Evolutionary conservation across 35 echinoderm and acorn worm species (phyloP), one percentile per base, ranked within the genome.

Genomic region (Acanthaster planci): DNA sequence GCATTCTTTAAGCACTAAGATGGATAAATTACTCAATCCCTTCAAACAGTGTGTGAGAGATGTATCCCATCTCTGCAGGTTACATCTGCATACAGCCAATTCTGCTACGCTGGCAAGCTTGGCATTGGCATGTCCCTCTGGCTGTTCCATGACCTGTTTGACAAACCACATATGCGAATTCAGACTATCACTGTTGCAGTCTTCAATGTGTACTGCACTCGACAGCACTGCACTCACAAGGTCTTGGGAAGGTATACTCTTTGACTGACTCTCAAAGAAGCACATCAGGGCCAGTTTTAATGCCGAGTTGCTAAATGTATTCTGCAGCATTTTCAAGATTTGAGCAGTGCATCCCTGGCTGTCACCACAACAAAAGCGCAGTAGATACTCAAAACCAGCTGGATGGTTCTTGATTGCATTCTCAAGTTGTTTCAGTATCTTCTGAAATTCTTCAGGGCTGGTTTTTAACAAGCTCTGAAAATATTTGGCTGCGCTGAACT

Each of bases 181-280:
- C 27, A 68, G 0, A 68, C 60, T 14, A 68, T 68, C 60, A 68
- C 29, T 68, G 34, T 68, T 68, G 23, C 60, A 35, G 0, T 0
- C 0, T 31, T 68, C 0, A 10, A 68, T 68, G 7, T 8, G 0
- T 7, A 68, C 34, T 68, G 6, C 1, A 1, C 1, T 34, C 18
- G 7, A 23, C 1, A 68, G 0, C 23, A 35, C 60, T 27, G 17
- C 60, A 68, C 8, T 68, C 10, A 68, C 34, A 15, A 68, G 14
- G 14, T 68, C 7, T 26, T 35, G 7, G 9, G 1, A 35, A 23
- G 60, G 60, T 27, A 68, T 23, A 8, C 60, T 35, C 60, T 68
- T 34, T 18, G 60, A 68, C 60, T 68, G 60, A 68, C 60, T 68
- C 60, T 68, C 60, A 68, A 68, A 68, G 60, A 31, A 68, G 29